Evolutionary conservation across 2,113 vertebrate genomes (phyloP).

Genomic region (Okapia johnstoni): DNA sequence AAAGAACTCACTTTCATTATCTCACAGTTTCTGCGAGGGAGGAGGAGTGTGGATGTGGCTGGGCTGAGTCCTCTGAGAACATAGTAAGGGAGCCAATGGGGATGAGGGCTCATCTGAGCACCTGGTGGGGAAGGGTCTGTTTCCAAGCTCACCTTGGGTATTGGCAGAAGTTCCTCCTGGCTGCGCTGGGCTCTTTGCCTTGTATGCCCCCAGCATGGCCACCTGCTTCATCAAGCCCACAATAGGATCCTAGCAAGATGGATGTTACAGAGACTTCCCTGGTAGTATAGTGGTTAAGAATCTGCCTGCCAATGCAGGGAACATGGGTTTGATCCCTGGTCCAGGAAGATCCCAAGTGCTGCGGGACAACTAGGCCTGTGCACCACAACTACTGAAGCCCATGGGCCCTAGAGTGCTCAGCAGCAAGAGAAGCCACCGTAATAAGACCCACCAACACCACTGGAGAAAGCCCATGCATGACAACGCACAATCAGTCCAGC

Average conservation of each 20-base stretch:
- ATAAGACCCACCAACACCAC: fast-evolving
- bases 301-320: not conserved
- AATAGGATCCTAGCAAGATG: fast-evolving
- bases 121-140: not conserved
- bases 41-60: fast-evolving
- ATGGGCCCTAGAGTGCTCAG: not conserved
- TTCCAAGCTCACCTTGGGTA: not conserved
- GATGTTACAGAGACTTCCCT: not conserved
- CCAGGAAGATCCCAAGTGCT: not conserved
- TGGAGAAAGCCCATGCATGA: not conserved
- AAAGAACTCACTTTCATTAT: fast-evolving
- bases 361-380: not conserved
- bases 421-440: not conserved
- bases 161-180: not conserved
- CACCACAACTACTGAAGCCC: not conserved
- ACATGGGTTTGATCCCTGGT: not conserved
- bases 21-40: not conserved
- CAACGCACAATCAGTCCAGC: not conserved
- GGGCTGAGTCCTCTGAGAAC: not conserved
- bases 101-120: not conserved
- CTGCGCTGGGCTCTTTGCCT: not conserved
- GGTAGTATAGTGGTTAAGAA: not conserved
- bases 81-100: not conserved
- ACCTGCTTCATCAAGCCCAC: not conserved
- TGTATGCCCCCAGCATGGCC: fast-evolving